These are phyloP conservation scores for Deilephila elpenor DNA, from an alignment of 2,888 invertebrate species.

Conservation along the genomic window DNA sequence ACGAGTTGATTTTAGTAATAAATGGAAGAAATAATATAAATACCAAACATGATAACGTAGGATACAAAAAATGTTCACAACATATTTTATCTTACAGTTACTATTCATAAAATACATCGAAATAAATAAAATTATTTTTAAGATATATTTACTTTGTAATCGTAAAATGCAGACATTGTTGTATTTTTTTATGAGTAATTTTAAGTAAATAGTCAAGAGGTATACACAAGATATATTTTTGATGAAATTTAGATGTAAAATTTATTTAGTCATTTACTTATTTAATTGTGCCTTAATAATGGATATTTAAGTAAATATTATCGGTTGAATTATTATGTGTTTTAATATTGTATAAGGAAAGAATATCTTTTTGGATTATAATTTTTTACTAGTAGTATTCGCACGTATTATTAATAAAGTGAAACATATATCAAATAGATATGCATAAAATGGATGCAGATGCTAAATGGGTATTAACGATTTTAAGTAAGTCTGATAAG, in stretches of 20 bases:
- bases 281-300: slow-evolving; percentile 59
- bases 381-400: background rate
- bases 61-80: background rate
- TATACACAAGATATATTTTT: slow-evolving; percentile 32
- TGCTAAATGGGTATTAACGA: too few relatives aligned
- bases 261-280: slow-evolving; percentile 56
- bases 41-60: background rate
- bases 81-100: background rate
- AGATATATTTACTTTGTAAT: background rate
- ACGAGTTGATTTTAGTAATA: background rate
- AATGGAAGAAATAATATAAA: background rate
- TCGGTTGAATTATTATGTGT: slow-evolving; percentile 23
- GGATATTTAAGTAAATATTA: slow-evolving; percentile 33
- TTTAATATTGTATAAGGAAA: slow-evolving; percentile 7
- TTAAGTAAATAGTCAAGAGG: slow-evolving; percentile 22
- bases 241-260: slow-evolving; percentile 37
- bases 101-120: slow-evolving; percentile 8
- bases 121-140: background rate
- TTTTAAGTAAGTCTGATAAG: too few relatives aligned
- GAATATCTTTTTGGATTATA: background rate
- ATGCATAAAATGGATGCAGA: too few relatives aligned
- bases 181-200: slow-evolving; percentile 18
- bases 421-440: too few relatives aligned
- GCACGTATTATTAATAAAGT: too few relatives aligned
- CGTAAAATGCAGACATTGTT: slow-evolving; percentile 11